Evolutionary conservation across 1,140 invertebrate species (phyloP), one percentile per base, ranked within the genome.

Genomic region (Homalodisca vitripennis): DNA sequence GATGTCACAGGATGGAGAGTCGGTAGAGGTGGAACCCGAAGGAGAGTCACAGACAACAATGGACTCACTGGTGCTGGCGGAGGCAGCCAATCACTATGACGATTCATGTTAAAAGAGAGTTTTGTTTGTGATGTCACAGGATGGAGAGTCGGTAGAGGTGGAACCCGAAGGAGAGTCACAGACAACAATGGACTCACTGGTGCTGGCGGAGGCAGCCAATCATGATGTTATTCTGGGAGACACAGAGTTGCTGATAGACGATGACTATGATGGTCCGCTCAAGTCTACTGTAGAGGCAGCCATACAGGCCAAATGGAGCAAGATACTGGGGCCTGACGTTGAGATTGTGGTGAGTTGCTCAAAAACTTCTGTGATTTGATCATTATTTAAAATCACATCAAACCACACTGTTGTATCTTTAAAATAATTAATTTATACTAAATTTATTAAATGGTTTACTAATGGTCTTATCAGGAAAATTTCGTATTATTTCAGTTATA

Each of bases 21-120:
- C 81, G 24, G 84, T 84, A 12, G 86, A 87, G 73, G 88, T 88
- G 75, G 88, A 89, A 75, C 80, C 83, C 0, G 89, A 91, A 75
- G 83, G 84, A 95, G 98, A 34, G 95, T 99, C 51, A 95, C 97
- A 57, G 93, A 98, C 80, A 86, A 94, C 72, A 95, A 98, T 82
- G 95, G 97, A 46, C 86, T 75, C 74, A 41, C 51, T 72, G 31
- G 64, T 72, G 51, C 32, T 76, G 32, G 57, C 72, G 27, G 75
- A 73, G 55, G 73, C 68, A 6, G 60, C 99, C 81, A 93, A 97
- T 95, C 97, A 82, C n/a, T n/a, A n/a, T n/a, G n/a, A n/a, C n/a
- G n/a, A n/a, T n/a, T n/a, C n/a, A n/a, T n/a, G n/a, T n/a, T n/a
- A n/a, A n/a, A n/a, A n/a, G n/a, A n/a, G n/a, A n/a, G n/a, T n/a